A percentile compares a stretch with the other conserved stretches of the same genome.
These are phyloP conservation scores for Ophraella communa DNA, from an alignment of 2,888 invertebrate species.

Conservation along the genomic window DNA sequence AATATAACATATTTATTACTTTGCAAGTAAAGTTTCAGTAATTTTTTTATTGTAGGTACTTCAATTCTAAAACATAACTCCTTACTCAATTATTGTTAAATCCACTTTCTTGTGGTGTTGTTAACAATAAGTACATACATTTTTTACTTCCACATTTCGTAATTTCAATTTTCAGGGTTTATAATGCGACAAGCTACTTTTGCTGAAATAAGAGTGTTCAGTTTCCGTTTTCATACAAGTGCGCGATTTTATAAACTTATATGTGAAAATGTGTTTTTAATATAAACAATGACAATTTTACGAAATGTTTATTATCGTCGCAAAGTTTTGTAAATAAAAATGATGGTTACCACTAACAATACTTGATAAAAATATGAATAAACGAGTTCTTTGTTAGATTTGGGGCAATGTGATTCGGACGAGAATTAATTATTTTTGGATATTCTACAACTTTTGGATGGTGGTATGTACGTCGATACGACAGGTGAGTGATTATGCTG, in stretches of 20 bases:
- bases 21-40: too few species aligned
- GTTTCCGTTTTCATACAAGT: background rate
- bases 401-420: background rate
- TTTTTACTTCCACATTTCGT: too few species aligned
- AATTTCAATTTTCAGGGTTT: too few species aligned
- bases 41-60: too few species aligned
- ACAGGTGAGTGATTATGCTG: slow-evolving; percentile 25
- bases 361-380: background rate
- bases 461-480: slow-evolving; percentile 42
- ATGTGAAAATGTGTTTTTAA: slow-evolving; percentile 4
- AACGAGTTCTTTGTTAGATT: background rate
- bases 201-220: background rate
- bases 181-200: background rate
- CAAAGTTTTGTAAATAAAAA: slow-evolving; percentile 1
- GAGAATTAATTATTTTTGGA: slow-evolving; percentile 3
- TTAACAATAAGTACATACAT: too few species aligned
- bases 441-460: slow-evolving; percentile 30
- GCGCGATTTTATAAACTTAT: background rate
- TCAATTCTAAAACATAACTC: too few species aligned
- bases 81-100: too few species aligned
- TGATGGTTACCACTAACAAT: background rate
- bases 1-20: too few species aligned
- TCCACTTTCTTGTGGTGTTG: too few species aligned
- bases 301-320: background rate
- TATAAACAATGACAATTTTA: background rate